Conservation (phyloP, 2,797 vertebrate genomes). For the Cossypha polioptera region DNA sequence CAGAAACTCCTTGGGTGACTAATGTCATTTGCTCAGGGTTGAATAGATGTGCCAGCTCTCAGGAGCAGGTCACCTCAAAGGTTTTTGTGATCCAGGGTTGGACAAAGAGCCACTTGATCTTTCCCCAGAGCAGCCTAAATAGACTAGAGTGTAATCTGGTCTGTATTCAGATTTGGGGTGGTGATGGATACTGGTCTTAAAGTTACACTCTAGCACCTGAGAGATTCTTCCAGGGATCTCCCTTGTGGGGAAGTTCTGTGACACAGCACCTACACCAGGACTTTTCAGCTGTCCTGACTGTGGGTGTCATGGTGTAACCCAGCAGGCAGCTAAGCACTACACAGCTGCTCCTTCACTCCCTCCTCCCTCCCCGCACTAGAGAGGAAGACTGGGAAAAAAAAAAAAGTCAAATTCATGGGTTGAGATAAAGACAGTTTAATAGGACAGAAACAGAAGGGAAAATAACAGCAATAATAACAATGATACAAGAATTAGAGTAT, state of each 20-base stretch:
- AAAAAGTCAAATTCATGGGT: not conserved
- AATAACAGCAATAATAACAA: not conserved
- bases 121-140: not conserved
- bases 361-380: not conserved
- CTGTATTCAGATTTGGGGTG: not conserved
- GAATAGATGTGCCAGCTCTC: not conserved
- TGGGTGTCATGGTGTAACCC: not conserved
- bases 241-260: not conserved
- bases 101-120: not conserved
- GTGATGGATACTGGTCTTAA: not conserved
- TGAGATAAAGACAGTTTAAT: not conserved
- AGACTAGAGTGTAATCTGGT: not conserved
- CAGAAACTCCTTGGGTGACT: not conserved
- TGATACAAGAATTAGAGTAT: not conserved
- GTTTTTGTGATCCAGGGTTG: not conserved
- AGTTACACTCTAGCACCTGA: not conserved
- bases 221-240: not conserved
- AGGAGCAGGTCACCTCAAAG: not conserved
- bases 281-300: not conserved
- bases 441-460: not conserved
- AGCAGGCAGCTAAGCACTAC: not conserved
- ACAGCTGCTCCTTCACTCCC: not conserved
- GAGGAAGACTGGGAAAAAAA: not conserved
- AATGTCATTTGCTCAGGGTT: not conserved
- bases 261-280: not conserved